Conservation (phyloP, 2,113 vertebrate species). For the Turnix velox region DNA sequence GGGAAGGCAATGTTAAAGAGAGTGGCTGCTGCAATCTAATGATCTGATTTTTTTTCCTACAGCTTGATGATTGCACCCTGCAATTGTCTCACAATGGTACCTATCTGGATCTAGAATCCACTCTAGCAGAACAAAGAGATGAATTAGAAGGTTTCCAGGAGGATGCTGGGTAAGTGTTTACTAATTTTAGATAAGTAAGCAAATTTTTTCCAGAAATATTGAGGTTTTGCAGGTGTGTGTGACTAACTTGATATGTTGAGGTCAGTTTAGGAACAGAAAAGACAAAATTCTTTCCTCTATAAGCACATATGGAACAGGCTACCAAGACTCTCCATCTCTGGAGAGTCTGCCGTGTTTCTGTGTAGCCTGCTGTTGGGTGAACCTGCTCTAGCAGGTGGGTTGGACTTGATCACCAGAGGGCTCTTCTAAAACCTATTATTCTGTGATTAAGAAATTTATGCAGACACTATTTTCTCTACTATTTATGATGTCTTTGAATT, state of each 20-base stretch:
- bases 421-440: too few relatives aligned
- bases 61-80: constrained; percentile 95
- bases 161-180: constrained; percentile 88
- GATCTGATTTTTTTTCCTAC: constrained; percentile 28
- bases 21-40: background rate
- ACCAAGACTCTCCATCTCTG: too few relatives aligned
- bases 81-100: constrained; percentile 94
- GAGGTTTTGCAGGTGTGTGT: background rate
- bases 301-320: rapidly evolving
- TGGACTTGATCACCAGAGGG: too few relatives aligned
- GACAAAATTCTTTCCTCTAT: background rate
- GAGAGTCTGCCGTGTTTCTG: too few relatives aligned
- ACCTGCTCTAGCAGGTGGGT: too few relatives aligned
- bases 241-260: background rate
- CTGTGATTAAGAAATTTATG: background rate
- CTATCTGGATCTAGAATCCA: constrained; percentile 96
- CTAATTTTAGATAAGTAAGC: background rate
- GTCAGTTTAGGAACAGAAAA: background rate
- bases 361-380: too few relatives aligned
- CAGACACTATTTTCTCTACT: background rate
- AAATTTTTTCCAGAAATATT: background rate
- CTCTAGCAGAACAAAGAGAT: constrained; percentile 90
- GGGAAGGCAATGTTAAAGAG: background rate
- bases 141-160: constrained; percentile 96
- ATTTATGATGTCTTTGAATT: background rate